Evolutionary conservation across 92 coral and sea anemone species (phyloP).

Genomic region (Ricordea florida): DNA sequence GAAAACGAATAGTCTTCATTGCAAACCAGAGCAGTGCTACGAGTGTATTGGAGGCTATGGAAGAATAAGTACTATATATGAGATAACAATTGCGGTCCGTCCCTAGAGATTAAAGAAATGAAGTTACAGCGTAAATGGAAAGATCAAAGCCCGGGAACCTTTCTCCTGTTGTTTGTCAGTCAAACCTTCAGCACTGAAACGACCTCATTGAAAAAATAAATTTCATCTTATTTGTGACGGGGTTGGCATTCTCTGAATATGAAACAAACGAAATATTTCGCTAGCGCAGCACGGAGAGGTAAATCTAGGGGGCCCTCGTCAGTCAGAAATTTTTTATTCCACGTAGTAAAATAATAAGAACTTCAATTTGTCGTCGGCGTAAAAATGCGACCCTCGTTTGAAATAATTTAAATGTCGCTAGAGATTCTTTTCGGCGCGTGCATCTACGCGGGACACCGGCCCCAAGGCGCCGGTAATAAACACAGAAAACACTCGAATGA

Average conservation of each 20-base stretch:
- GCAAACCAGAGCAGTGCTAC: neutral
- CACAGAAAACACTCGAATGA: too few relatives aligned
- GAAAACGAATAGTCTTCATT: neutral
- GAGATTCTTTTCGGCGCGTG: too few relatives aligned
- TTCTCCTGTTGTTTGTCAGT: neutral
- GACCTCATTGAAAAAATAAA: too few relatives aligned
- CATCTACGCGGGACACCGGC: too few relatives aligned
- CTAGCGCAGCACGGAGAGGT: too few relatives aligned
- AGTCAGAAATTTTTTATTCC: neutral
- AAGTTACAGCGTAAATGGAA: slow-evolving; percentile 6
- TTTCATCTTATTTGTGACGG: too few relatives aligned
- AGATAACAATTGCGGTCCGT: neutral
- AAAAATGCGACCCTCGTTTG: neutral
- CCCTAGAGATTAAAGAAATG: slow-evolving; percentile 7
- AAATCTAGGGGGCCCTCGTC: too few relatives aligned
- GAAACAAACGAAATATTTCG: too few relatives aligned
- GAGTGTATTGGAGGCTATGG: neutral
- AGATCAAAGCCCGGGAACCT: neutral
- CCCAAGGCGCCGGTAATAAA: too few relatives aligned
- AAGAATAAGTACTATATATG: neutral
- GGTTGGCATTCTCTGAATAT: too few relatives aligned
- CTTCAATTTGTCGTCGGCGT: neutral
- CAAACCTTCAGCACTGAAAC: neutral
- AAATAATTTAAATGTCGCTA: neutral
- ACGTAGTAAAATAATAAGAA: slow-evolving; percentile 36